A percentile compares a stretch with the other conserved stretches of the same genome.
phyloP scores from a whole-genome alignment of 2,888 invertebrate genomes.

The Drosophila birchii region DNA sequence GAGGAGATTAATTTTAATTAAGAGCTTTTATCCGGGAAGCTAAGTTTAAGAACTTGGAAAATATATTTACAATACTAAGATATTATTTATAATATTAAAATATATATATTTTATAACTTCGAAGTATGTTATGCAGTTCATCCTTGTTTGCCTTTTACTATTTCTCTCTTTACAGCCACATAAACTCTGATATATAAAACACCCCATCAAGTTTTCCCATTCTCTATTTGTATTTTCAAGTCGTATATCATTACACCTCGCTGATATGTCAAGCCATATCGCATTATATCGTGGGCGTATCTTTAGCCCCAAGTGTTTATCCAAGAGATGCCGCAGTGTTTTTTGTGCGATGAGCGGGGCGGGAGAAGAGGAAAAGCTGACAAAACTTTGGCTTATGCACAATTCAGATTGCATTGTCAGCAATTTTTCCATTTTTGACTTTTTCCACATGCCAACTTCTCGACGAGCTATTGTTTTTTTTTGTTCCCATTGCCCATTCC shows the following conservation, averaged over 20 bases:
- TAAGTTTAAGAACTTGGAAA: background rate
- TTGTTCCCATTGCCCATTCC: conserved; percentile 32
- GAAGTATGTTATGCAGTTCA: background rate
- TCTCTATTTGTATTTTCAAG: conserved; percentile 6
- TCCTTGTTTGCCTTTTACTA: background rate
- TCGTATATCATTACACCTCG: conserved; percentile 34
- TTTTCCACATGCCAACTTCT: conserved; percentile 71
- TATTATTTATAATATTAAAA: background rate
- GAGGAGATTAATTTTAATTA: conserved; percentile 10
- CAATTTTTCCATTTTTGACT: conserved; percentile 65
- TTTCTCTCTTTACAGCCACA: background rate
- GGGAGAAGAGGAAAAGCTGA: conserved; percentile 23
- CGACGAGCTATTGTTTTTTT: conserved; percentile 52
- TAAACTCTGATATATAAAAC: background rate
- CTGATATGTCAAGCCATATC: conserved; percentile 37
- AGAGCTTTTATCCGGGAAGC: background rate
- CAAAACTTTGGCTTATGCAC: conserved; percentile 69
- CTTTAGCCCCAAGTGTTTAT: conserved; percentile 50
- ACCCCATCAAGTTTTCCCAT: background rate
- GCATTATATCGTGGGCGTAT: conserved; percentile 33
- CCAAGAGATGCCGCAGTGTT: conserved; percentile 30
- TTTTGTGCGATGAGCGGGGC: conserved; percentile 6
- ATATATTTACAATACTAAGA: background rate
- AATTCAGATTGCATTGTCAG: conserved; percentile 68
- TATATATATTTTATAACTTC: background rate